Percentiles rank a stretch among this genome's conserved stretches.
phyloP scores from a whole-genome alignment of 2,797 vertebrate species.

The Oreochromis grahami region DNA sequence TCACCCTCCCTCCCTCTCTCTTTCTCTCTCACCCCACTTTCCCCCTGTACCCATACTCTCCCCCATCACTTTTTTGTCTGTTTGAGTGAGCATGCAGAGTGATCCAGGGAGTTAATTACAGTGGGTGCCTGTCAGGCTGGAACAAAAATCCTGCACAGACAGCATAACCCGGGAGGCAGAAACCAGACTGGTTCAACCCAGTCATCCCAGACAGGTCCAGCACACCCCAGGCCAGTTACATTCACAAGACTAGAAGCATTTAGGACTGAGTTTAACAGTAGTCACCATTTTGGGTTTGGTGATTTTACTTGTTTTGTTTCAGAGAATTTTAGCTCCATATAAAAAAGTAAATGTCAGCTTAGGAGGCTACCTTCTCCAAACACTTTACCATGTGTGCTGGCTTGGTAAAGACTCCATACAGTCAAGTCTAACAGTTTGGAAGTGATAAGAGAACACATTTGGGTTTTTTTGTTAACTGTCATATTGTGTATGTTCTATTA shows the following conservation, averaged over 20 bases:
- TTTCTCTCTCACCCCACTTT: conserved; percentile 6
- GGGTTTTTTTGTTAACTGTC: background rate
- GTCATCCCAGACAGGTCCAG: conserved; percentile 58
- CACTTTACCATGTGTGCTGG: background rate
- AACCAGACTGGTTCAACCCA: conserved; percentile 75
- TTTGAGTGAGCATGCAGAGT: conserved; percentile 75
- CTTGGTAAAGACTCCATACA: background rate
- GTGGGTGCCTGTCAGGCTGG: conserved; percentile 74
- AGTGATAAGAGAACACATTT: background rate
- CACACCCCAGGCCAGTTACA: conserved; percentile 33
- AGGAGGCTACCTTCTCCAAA: background rate
- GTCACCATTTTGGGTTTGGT: background rate
- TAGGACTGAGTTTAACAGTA: background rate
- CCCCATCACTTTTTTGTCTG: conserved; percentile 62
- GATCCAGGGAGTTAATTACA: conserved; percentile 82
- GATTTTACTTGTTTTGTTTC: background rate
- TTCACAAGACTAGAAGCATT: conserved; percentile 7
- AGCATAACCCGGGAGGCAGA: conserved; percentile 78
- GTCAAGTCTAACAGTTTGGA: background rate
- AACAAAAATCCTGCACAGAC: conserved; percentile 82
- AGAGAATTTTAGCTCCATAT: background rate
- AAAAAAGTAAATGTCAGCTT: background rate
- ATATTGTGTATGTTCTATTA: background rate
- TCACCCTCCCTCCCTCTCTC: background rate
- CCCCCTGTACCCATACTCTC: conserved; percentile 8